A percentile compares a stretch with the other conserved stretches of the same genome.
These are phyloP conservation scores for Drosophila pseudotakahashii DNA, from an alignment of 2,888 invertebrate genomes.

Conservation along the genomic window DNA sequence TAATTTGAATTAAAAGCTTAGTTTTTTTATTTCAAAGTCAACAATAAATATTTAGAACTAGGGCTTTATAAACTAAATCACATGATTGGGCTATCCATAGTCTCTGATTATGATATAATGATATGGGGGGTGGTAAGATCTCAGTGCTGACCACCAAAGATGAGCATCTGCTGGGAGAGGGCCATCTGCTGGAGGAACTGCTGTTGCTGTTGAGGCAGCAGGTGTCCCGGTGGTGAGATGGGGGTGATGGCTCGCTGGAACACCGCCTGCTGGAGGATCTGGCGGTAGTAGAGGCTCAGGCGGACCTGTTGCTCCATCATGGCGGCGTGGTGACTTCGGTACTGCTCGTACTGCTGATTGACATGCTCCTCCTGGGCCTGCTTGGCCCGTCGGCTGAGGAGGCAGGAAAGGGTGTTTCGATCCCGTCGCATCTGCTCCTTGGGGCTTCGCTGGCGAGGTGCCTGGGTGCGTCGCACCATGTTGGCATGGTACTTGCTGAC, in stretches of 20 bases:
- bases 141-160: slow-evolving; percentile 56
- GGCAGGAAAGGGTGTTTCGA: slow-evolving; percentile 75
- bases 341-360: slow-evolving; percentile 66
- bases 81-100: slow-evolving; percentile 52
- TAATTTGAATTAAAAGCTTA: neutral
- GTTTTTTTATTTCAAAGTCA: slow-evolving; percentile 44
- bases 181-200: slow-evolving; percentile 70
- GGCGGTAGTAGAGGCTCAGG: slow-evolving; percentile 70
- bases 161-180: slow-evolving; percentile 62
- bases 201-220: slow-evolving; percentile 63
- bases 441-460: slow-evolving; percentile 45
- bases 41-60: slow-evolving; percentile 51
- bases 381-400: slow-evolving; percentile 71
- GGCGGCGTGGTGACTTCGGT: slow-evolving; percentile 44
- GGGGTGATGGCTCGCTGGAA: slow-evolving; percentile 46
- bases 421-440: slow-evolving; percentile 79
- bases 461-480: slow-evolving; percentile 63
- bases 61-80: slow-evolving; percentile 54
- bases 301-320: slow-evolving; percentile 69
- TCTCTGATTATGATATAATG: slow-evolving; percentile 7
- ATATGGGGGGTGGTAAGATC: neutral
- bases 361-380: slow-evolving; percentile 69
- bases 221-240: neutral
- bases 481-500: slow-evolving; percentile 72
- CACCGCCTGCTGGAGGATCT: slow-evolving; percentile 65